phyloP scores from a whole-genome alignment of 2,113 vertebrate species.

The Pluvialis apricaria region DNA sequence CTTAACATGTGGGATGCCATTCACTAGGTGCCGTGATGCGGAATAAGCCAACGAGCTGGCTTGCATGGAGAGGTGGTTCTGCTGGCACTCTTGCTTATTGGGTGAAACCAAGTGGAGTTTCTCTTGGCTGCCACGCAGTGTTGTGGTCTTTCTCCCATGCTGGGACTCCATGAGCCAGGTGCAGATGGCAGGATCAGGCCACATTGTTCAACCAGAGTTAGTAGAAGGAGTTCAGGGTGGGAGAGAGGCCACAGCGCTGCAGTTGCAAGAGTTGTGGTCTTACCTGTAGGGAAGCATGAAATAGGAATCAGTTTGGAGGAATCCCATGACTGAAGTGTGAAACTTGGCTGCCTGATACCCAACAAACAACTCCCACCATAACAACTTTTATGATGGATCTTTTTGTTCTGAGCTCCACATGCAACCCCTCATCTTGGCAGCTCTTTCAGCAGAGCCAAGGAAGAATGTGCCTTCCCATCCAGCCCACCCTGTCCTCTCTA shows the following conservation, averaged over 20 bases:
- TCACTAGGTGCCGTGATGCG: background rate
- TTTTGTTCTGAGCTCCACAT: background rate
- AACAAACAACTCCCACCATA: background rate
- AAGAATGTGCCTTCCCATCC: background rate
- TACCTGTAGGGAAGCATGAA: background rate
- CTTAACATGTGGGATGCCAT: background rate
- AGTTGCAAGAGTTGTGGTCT: background rate
- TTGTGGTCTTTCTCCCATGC: background rate
- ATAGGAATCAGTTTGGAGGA: background rate
- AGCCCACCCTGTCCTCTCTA: constrained; percentile 16
- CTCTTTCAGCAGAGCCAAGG: background rate
- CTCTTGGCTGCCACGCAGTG: background rate
- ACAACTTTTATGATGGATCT: background rate
- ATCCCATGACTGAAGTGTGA: background rate
- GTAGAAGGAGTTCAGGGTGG: background rate
- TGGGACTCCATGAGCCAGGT: background rate
- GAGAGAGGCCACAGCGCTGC: background rate
- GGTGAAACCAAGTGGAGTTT: background rate
- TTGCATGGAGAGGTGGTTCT: background rate
- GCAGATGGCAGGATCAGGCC: background rate
- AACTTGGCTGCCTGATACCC: background rate
- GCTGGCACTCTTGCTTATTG: background rate
- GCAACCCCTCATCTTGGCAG: background rate
- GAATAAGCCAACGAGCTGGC: background rate
- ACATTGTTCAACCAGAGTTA: background rate